Evolutionary conservation across 2,888 invertebrate genomes (phyloP).

Genomic region (Ophion ventricosus): DNA sequence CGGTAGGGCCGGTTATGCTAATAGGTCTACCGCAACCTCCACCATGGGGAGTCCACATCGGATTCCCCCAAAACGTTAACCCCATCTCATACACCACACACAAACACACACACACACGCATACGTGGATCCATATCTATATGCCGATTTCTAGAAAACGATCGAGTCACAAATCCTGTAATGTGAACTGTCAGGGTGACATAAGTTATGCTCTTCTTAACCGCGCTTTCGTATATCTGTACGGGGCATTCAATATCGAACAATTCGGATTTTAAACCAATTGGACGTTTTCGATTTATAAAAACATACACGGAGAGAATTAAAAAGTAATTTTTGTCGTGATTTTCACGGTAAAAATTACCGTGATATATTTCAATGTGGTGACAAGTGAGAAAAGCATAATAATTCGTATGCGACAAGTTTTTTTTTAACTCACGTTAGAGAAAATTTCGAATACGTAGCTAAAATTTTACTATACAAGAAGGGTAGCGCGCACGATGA

Average conservation of each 20-base stretch:
- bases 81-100: constrained; percentile 43
- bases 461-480: too few species aligned
- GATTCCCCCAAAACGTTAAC: constrained; percentile 64
- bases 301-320: too few species aligned
- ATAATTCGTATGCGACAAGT: too few species aligned
- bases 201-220: not conserved
- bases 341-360: too few species aligned
- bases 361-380: too few species aligned
- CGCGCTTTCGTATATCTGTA: not conserved
- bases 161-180: not conserved
- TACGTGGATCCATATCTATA: constrained; percentile 1
- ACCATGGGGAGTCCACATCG: constrained; percentile 62
- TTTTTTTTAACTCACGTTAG: too few species aligned
- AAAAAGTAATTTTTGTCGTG: too few species aligned
- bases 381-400: too few species aligned
- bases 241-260: constrained; percentile 4
- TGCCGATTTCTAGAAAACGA: not conserved
- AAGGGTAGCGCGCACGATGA: too few species aligned
- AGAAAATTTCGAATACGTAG: too few species aligned
- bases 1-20: constrained; percentile 73
- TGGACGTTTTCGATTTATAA: too few species aligned
- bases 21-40: constrained; percentile 54
- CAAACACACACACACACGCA: too few species aligned
- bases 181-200: not conserved
- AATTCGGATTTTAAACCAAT: not conserved